Conservation (phyloP, 2,797 vertebrate genomes). For the Alfaro cultratus region DNA sequence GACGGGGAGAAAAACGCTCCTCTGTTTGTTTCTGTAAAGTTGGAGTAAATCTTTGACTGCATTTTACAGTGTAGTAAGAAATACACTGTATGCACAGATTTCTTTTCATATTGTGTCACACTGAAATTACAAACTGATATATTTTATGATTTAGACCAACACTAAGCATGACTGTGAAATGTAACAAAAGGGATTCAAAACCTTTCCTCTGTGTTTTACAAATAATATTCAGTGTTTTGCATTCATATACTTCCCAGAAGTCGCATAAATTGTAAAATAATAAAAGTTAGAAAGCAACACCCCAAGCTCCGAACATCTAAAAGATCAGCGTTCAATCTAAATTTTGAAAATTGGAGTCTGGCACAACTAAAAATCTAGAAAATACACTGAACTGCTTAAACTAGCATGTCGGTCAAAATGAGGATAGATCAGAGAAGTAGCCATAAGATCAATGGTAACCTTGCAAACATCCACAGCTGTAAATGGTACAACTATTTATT, state of each 20-base stretch:
- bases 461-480: background rate
- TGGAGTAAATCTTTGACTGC: background rate
- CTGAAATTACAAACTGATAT: background rate
- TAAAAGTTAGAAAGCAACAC: background rate
- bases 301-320: background rate
- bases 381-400: background rate
- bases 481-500: background rate
- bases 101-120: background rate
- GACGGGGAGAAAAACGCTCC: slow-evolving; percentile 36
- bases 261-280: background rate
- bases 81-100: too few species aligned
- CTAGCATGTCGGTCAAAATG: background rate
- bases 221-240: background rate
- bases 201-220: background rate
- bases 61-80: too few species aligned
- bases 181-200: background rate
- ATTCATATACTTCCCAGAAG: background rate
- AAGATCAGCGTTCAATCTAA: background rate
- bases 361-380: background rate
- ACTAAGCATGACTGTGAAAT: background rate
- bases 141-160: background rate
- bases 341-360: background rate
- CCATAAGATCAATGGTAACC: background rate
- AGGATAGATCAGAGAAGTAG: background rate
- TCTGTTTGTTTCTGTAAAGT: slow-evolving; percentile 9